Percentiles rank a stretch among this genome's conserved stretches.
Conservation (phyloP, 2,113 vertebrate genomes). For the Suricata suricatta region DNA sequence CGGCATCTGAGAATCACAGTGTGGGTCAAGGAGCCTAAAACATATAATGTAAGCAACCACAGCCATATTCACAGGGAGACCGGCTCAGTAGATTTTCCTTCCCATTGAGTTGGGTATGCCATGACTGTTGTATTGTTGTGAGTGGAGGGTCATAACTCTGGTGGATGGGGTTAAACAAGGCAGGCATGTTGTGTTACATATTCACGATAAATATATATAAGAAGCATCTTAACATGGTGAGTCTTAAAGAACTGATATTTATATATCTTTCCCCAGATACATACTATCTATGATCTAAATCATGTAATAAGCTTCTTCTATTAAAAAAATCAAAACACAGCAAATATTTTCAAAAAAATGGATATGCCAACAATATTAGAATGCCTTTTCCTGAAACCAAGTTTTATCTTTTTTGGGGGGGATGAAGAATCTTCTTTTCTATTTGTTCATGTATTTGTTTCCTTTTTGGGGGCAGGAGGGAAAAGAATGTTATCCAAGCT, state of each 20-base stretch:
- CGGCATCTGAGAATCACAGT: not conserved
- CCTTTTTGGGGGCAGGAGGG: not conserved
- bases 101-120: not conserved
- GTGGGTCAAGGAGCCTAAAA: not conserved
- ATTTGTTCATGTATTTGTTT: not conserved
- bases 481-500: slow-evolving; percentile 8
- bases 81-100: not conserved
- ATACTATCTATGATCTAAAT: not conserved
- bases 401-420: not conserved
- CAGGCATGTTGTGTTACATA: not conserved
- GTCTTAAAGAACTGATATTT: slow-evolving; percentile 13
- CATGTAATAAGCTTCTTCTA: slow-evolving; percentile 19
- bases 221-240: not conserved
- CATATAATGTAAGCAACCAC: not conserved
- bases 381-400: not conserved
- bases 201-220: not conserved
- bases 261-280: not conserved
- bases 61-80: not conserved
- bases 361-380: not conserved
- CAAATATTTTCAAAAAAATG: not conserved
- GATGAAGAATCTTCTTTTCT: slow-evolving; percentile 3
- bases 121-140: not conserved
- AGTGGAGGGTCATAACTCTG: not conserved
- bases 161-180: not conserved
- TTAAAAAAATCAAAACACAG: slow-evolving; percentile 4